Percentiles rank a stretch among this genome's conserved stretches.
These are phyloP conservation scores for Trachelus tabidus DNA, from an alignment of 2,888 invertebrate genomes.

Conservation along the genomic window DNA sequence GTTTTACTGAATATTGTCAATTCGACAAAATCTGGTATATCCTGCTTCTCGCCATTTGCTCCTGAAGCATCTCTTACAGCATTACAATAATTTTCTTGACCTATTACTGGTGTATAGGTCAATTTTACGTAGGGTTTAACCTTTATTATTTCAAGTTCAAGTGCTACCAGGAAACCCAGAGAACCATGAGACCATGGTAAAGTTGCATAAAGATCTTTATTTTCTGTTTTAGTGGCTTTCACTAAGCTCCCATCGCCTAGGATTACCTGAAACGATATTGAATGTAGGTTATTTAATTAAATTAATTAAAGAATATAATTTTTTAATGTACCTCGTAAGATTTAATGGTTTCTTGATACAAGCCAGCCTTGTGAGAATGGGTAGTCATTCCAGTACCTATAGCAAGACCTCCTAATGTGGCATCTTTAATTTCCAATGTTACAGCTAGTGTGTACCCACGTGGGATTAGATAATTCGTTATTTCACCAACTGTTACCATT, in stretches of 20 bases:
- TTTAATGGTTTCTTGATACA: conserved; percentile 75
- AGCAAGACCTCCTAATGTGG: conserved; percentile 77
- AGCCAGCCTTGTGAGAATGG: conserved; percentile 77
- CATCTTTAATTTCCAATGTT: conserved; percentile 76
- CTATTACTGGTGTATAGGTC: conserved; percentile 73
- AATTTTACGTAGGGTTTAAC: conserved; percentile 76
- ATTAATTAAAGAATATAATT: background rate
- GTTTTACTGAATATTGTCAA: conserved; percentile 74
- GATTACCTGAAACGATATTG: conserved; percentile 59
- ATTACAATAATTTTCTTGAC: conserved; percentile 74
- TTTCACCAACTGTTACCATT: conserved; percentile 76
- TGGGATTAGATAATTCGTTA: conserved; percentile 74
- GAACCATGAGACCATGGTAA: conserved; percentile 78
- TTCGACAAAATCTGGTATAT: conserved; percentile 74
- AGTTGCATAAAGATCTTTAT: conserved; percentile 71
- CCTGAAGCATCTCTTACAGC: conserved; percentile 73
- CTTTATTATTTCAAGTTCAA: conserved; percentile 73
- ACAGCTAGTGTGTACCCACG: conserved; percentile 76
- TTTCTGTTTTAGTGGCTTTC: conserved; percentile 70
- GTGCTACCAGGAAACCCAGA: conserved; percentile 73
- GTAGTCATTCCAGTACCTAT: conserved; percentile 81
- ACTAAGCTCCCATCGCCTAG: conserved; percentile 73
- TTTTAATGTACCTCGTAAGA: conserved; percentile 69
- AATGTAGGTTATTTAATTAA: background rate
- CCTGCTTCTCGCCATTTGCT: conserved; percentile 66